Conservation (phyloP, 2,113 vertebrate genomes). For the Erythrolamprus reginae region DNA sequence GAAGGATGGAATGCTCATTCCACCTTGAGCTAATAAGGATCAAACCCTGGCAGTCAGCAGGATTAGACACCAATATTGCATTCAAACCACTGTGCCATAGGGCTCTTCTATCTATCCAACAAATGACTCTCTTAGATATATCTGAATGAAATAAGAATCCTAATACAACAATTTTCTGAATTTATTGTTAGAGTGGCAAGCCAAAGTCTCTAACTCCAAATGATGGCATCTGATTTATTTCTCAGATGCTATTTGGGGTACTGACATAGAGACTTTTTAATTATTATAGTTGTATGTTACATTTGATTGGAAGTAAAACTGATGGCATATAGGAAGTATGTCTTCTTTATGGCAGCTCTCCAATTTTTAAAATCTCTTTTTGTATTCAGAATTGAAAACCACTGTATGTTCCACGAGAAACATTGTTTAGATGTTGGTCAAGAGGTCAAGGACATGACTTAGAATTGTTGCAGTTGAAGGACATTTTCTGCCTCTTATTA, state of each 20-base stretch:
- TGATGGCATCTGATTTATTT: no score
- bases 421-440: slow-evolving; percentile 52
- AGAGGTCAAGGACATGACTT: slow-evolving; percentile 30
- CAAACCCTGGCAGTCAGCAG: no score
- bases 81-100: no score
- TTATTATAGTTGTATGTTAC: neutral
- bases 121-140: neutral
- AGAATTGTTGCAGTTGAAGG: neutral
- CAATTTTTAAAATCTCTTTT: neutral
- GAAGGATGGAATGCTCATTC: no score
- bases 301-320: neutral
- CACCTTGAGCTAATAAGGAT: no score
- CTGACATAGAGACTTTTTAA: no score
- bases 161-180: neutral
- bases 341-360: neutral
- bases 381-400: neutral
- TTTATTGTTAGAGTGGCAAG: neutral
- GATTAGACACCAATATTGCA: no score
- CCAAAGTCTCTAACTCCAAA: no score
- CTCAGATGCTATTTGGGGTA: no score
- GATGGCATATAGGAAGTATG: neutral
- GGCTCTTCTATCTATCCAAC: neutral
- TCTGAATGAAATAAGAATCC: neutral
- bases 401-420: neutral
- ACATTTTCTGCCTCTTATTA: neutral